Base-by-base conservation (phyloP, 2,113 vertebrate species). In the Pionites leucogaster region DNA sequence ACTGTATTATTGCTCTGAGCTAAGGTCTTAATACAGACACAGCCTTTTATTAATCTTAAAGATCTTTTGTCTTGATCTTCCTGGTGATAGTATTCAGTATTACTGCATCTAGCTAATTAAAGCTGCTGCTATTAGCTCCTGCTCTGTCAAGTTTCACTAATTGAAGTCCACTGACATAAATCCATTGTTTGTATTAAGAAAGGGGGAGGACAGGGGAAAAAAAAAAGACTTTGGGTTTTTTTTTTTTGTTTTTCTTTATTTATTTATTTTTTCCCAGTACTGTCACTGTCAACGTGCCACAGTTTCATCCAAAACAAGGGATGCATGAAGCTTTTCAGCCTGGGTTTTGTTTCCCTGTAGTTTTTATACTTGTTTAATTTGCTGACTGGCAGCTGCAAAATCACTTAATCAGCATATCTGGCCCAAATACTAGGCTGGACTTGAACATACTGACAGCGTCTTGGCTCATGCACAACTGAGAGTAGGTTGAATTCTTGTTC, bases 361-460 rank as follows among this genome's bases (percentile, higher is more conserved):
- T 89, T 86, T 97, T 95, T 83, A 64, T 86, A 72, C 95, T 96
- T 92, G 83, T 95, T 92, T 94, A 91, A 92, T 95, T 96, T 97
- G 88, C 88, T 94, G 93, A 94, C 89, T 96, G 60, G 82, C 90
- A 90, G 60, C 70, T 95, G 50, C 75, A 52, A 92, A 96, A 95
- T 95, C 72, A 92, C 80, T 88, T 95, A 70, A 90, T 94, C 93
- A 94, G 88, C 83, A 86, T 84, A 95, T 96, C 78, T 95, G 93
- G 68, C 75, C 57, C 68, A 94, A 94, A 75, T 89, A 69, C 60
- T 39, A 44, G 91, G 55, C 67, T 71, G 79, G 47, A 78, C 67
- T 86, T 93, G 86, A 90, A 63, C 33, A 13, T 77, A 67, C 39
- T 96, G 94, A 75, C 88, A 76, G n/a, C 53, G 80, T 91, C 79